phyloP scores from a whole-genome alignment of 35 echinoderm and acorn worm genomes.

The Diadema setosum region DNA sequence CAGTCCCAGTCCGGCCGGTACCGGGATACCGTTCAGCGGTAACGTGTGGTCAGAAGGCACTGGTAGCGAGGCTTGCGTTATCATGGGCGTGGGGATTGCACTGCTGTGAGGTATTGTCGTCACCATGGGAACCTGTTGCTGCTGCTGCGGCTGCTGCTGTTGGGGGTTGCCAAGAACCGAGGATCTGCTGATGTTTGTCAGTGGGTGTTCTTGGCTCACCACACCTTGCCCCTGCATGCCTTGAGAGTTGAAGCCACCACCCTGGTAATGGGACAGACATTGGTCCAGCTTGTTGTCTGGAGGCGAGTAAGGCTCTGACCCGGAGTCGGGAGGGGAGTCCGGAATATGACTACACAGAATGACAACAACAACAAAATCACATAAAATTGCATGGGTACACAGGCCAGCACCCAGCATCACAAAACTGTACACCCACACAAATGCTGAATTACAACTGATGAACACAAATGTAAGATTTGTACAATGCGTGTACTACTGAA shows the following conservation, averaged over 20 bases:
- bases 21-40: background rate
- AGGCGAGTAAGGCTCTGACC: conserved; percentile 74
- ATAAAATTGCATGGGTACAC: background rate
- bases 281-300: conserved; percentile 23
- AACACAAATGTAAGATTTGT: background rate
- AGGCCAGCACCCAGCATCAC: background rate
- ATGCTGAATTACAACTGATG: background rate
- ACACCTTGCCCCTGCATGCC: background rate
- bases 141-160: background rate
- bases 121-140: background rate
- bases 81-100: background rate
- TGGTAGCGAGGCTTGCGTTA: no score
- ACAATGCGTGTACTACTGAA: background rate
- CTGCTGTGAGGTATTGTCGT: background rate
- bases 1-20: background rate
- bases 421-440: background rate
- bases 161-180: background rate
- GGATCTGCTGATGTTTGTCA: background rate
- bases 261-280: background rate
- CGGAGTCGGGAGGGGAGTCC: conserved; percentile 70
- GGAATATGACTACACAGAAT: conserved; percentile 43
- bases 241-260: conserved; percentile 15
- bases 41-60: background rate
- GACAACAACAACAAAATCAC: background rate
- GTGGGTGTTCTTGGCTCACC: background rate